Base-by-base conservation (phyloP, 2,113 vertebrate species). In the Engystomops pustulosus region DNA sequence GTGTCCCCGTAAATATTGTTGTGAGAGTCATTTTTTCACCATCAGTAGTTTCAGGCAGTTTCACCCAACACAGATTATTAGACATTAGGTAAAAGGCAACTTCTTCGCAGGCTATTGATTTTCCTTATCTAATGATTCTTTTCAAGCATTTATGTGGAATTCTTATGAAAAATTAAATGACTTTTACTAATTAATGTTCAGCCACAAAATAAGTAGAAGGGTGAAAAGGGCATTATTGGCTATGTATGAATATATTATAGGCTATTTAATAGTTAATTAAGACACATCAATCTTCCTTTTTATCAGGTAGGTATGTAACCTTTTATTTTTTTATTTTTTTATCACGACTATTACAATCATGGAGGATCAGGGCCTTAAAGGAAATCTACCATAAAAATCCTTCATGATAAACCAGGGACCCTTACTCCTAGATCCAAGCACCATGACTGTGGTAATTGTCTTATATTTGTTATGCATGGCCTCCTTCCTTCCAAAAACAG, bases 111-210 rank as follows among this genome's bases (percentile, higher is more conserved):
- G 32, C 62, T 36, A 67, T 67, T 67, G 62, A 67, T 36, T 67
- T 65, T 67, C 4, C 25, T 62, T 62, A 62, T 62, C 12, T 30
- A 62, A 32, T 62, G 4, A 67, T 3, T 67, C 17, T 67, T 67
- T 65, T 3, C 6, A 34, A 67, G 62, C 17, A 36, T 67, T 67
- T 67, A 67, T 30, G 32, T 36, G 8, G 17, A 67, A 20, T 67
- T 18, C 6, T 36, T 67, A 67, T 36, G 6, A 67, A 65, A 65
- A 32, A 32, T 65, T 18, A 9, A 36, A 67, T 67, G 36, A 20
- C 62, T 67, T 67, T 6, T 10, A 20, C 32, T 67, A 67, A 67
- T 67, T 67, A 67, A 67, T 67, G 62, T 67, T 67, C 15, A 67
- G 62, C 62, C 7, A 10, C 62, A 67, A 36, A 67, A 36, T 20